phyloP scores from a whole-genome alignment of 2,888 invertebrate genomes.

The Cosmia pyralina region DNA sequence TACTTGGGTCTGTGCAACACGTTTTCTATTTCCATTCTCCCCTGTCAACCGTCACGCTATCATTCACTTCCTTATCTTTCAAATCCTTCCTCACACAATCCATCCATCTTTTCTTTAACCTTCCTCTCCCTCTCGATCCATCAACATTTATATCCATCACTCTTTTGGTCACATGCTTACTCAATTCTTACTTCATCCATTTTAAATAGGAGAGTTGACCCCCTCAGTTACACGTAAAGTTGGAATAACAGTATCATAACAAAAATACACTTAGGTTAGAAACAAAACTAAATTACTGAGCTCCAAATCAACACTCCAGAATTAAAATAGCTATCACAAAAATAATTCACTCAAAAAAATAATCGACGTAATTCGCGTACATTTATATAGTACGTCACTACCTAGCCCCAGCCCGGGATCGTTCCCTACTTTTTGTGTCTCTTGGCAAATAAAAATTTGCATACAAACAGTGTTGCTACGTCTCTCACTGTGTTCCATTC shows the following conservation, averaged over 20 bases:
- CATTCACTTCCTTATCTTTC: too few relatives aligned
- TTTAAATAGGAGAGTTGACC: background rate
- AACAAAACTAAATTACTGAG: background rate
- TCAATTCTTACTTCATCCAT: too few relatives aligned
- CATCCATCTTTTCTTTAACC: too few relatives aligned
- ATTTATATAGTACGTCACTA: conserved; percentile 39
- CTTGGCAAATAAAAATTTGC: conserved; percentile 75
- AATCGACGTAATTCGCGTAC: conserved; percentile 22
- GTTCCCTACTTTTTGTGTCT: conserved; percentile 67
- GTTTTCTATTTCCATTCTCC: too few relatives aligned
- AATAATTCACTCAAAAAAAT: conserved; percentile 19
- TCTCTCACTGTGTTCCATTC: conserved; percentile 67
- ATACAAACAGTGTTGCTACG: conserved; percentile 75
- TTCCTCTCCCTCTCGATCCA: too few relatives aligned
- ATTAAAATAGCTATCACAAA: background rate
- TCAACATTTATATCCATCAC: too few relatives aligned
- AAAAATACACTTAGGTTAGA: background rate
- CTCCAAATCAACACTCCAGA: background rate
- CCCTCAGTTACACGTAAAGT: background rate
- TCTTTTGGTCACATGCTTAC: too few relatives aligned
- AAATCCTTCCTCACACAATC: too few relatives aligned
- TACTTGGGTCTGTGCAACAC: too few relatives aligned
- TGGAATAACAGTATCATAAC: background rate
- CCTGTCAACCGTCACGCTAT: too few relatives aligned
- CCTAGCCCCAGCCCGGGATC: conserved; percentile 53